Percentiles rank a stretch among this genome's conserved stretches.
phyloP scores from a whole-genome alignment of 2,888 invertebrate genomes.

The Onchidella celtica region DNA sequence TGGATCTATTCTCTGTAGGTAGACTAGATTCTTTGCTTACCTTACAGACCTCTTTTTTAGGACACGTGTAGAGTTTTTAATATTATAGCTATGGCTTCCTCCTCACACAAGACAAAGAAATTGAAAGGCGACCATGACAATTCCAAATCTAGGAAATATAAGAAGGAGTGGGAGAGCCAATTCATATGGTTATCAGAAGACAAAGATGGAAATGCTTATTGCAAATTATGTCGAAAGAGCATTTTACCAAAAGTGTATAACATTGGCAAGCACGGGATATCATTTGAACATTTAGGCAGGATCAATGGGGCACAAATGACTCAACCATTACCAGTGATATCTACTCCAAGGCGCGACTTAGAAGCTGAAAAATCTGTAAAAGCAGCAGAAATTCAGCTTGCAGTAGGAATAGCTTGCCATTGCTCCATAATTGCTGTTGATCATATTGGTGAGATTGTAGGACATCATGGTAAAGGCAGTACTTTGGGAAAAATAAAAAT shows the following conservation, averaged over 20 bases:
- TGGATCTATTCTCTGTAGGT: too few relatives aligned
- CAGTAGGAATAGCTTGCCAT: background rate
- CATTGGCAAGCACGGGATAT: background rate
- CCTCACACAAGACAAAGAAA: too few relatives aligned
- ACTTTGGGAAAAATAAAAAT: background rate
- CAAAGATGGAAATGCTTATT: background rate
- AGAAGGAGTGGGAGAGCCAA: background rate
- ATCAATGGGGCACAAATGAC: background rate
- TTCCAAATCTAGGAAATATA: background rate
- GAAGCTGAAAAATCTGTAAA: background rate
- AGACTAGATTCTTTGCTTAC: too few relatives aligned
- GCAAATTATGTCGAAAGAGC: background rate
- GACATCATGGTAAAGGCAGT: background rate
- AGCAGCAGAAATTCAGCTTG: background rate
- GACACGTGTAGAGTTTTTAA: too few relatives aligned
- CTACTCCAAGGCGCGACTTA: background rate
- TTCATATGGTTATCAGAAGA: background rate
- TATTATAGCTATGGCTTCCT: too few relatives aligned
- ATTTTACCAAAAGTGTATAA: background rate
- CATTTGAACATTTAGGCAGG: background rate
- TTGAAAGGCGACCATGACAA: background rate
- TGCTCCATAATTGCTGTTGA: constrained; percentile 17
- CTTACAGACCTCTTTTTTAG: too few relatives aligned
- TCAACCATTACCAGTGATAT: background rate
- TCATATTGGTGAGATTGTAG: constrained; percentile 5